Conservation (phyloP, 2,797 vertebrate genomes). For the Pseudochirops corinnae region DNA sequence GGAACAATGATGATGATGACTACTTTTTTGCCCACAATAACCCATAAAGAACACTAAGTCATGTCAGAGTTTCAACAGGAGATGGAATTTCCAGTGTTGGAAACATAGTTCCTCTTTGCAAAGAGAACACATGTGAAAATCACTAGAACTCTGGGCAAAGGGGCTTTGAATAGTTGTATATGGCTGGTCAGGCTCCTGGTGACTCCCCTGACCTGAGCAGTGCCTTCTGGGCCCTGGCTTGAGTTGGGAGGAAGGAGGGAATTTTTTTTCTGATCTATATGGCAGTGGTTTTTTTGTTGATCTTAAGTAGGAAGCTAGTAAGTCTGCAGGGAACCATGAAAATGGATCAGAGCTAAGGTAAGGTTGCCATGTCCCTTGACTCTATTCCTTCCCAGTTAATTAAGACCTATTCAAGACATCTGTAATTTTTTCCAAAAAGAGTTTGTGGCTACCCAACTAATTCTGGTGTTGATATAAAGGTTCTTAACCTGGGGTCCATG, state of each 20-base stretch:
- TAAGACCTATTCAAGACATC: not conserved
- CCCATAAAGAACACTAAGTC: not conserved
- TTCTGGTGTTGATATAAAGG: not conserved
- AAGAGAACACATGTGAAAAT: not conserved
- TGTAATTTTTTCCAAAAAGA: not conserved
- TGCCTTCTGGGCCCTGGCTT: not conserved
- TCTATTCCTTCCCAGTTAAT: not conserved
- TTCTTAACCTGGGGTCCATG: not conserved
- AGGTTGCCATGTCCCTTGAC: not conserved
- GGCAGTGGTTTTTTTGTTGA: not conserved
- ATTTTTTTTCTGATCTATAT: not conserved
- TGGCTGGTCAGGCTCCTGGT: not conserved
- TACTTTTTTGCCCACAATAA: not conserved
- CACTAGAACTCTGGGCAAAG: not conserved
- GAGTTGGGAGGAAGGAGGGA: not conserved
- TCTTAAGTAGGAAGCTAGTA: not conserved
- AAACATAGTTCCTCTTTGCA: not conserved
- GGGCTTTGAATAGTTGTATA: not conserved
- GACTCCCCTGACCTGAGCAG: not conserved
- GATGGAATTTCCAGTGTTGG: not conserved
- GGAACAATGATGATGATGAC: not conserved
- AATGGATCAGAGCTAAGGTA: not conserved
- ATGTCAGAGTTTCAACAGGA: not conserved
- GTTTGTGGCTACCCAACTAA: not conserved
- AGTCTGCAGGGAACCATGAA: not conserved